phyloP scores from a whole-genome alignment of 1,140 invertebrate species.

The Drosophila setifemur region DNA sequence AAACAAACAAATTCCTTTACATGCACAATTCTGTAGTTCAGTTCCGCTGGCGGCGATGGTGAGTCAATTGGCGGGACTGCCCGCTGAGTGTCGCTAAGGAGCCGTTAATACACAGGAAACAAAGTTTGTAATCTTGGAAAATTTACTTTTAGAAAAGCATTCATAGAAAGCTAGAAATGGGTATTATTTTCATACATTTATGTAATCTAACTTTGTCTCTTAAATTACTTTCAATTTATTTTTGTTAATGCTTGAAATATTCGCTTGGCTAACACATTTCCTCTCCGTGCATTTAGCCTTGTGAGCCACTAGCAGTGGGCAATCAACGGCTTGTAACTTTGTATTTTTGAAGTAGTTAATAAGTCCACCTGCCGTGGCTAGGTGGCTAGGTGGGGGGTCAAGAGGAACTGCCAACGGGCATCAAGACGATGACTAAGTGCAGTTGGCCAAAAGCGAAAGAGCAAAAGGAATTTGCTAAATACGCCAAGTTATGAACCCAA shows the following conservation, averaged over 20 bases:
- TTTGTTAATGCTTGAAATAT: neutral
- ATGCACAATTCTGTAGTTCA: conserved; percentile 48
- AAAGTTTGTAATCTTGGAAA: neutral
- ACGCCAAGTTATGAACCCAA: conserved; percentile 46
- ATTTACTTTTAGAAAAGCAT: neutral
- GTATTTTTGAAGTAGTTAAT: conserved; percentile 67
- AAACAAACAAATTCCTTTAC: conserved; percentile 50
- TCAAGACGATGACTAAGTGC: conserved; percentile 29
- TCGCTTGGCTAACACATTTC: neutral
- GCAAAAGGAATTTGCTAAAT: conserved; percentile 31
- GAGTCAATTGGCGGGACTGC: conserved; percentile 1
- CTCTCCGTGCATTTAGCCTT: neutral
- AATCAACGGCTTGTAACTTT: conserved; percentile 59
- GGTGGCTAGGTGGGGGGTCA: neutral
- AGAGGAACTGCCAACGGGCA: conserved; percentile 3
- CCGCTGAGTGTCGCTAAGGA: neutral
- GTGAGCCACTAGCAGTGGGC: conserved; percentile 5
- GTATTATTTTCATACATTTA: no score
- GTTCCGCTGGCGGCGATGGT: conserved; percentile 18
- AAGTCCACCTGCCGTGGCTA: conserved; percentile 30
- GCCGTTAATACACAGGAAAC: neutral
- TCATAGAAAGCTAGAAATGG: neutral
- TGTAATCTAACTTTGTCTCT: no score
- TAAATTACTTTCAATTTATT: no score
- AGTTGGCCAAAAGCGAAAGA: conserved; percentile 24